phyloP scores from a whole-genome alignment of 1,140 invertebrate genomes.

The Periplaneta americana region DNA sequence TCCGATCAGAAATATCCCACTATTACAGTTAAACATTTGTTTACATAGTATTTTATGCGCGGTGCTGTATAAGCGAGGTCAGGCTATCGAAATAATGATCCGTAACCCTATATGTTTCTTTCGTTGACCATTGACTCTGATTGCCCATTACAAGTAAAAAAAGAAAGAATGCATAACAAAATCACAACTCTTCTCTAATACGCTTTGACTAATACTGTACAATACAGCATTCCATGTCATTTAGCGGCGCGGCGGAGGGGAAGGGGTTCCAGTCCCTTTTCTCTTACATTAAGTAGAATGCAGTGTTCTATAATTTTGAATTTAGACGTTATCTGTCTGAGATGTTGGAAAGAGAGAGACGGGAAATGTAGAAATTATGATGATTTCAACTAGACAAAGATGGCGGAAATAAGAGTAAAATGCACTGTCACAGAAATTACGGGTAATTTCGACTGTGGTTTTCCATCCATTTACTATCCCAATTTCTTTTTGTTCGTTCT shows the following conservation, averaged over 20 bases:
- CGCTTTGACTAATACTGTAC: not conserved
- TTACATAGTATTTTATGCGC: not conserved
- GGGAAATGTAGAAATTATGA: not conserved
- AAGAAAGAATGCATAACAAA: not conserved
- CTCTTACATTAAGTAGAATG: not conserved
- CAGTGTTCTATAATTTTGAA: not conserved
- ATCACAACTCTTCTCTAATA: not conserved
- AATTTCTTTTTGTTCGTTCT: constrained; percentile 3
- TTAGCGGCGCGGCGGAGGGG: not conserved
- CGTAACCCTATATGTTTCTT: not conserved
- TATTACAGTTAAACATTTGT: too few relatives aligned
- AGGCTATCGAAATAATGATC: not conserved
- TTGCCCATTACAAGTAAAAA: not conserved
- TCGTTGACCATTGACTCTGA: not conserved
- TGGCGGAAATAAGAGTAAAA: constrained; percentile 3
- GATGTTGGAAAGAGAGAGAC: not conserved
- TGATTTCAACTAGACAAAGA: not conserved
- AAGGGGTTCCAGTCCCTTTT: not conserved
- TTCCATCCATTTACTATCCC: constrained; percentile 5
- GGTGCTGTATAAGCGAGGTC: not conserved
- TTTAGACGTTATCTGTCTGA: not conserved
- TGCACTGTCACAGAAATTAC: constrained; percentile 5
- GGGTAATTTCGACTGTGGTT: constrained; percentile 8
- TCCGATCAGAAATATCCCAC: too few relatives aligned
- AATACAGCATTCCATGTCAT: not conserved